phyloP scores from a whole-genome alignment of 2,888 invertebrate species.

The Tachina grossa region DNA sequence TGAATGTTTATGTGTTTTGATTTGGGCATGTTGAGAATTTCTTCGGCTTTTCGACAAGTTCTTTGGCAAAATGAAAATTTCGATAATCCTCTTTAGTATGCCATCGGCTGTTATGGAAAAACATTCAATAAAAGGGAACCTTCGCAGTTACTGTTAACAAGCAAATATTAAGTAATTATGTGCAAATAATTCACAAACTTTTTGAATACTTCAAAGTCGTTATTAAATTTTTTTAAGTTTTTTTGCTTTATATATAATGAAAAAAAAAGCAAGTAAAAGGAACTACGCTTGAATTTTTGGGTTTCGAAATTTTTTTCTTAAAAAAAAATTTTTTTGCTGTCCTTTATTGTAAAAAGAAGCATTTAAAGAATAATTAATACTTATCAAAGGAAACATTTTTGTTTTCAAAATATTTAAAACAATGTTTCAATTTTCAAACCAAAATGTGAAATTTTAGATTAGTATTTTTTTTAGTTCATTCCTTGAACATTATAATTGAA shows the following conservation, averaged over 20 bases:
- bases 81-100: slow-evolving; percentile 48
- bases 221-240: not conserved
- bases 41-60: slow-evolving; percentile 67
- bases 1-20: not conserved
- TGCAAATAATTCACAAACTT: not conserved
- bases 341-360: no score
- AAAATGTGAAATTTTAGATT: no score
- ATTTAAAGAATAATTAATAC: no score
- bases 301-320: no score
- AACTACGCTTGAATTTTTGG: no score
- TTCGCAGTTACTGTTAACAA: not conserved
- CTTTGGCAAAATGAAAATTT: slow-evolving; percentile 27
- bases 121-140: not conserved
- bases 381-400: no score
- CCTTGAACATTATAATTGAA: no score
- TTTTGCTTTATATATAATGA: not conserved
- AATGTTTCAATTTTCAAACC: no score
- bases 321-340: no score
- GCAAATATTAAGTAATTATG: not conserved
- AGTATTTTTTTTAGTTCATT: no score
- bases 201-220: not conserved
- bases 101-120: slow-evolving; percentile 35
- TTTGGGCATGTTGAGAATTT: slow-evolving; percentile 39
- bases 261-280: not conserved
- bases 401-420: no score